phyloP scores from a whole-genome alignment of 2,888 invertebrate species.

The Cantharis rustica region DNA sequence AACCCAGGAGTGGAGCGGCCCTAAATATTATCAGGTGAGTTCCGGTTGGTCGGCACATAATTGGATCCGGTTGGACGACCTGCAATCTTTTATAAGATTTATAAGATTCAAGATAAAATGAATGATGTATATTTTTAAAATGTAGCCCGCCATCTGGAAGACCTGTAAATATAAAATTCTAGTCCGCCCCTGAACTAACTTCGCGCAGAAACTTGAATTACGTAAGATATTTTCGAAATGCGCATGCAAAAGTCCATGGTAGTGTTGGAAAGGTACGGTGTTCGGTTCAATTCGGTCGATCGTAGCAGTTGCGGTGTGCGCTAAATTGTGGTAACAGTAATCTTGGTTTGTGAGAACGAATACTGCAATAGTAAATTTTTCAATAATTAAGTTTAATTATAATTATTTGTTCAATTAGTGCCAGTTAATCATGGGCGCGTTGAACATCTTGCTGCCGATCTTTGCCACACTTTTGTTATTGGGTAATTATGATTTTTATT shows the following conservation, averaged over 20 bases:
- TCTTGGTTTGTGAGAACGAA: background rate
- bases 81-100: too few species aligned
- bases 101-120: too few species aligned
- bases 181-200: too few species aligned
- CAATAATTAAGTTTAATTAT: background rate
- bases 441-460: background rate
- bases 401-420: background rate
- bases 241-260: background rate
- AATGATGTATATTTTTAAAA: too few species aligned
- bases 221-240: background rate
- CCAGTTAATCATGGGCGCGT: background rate
- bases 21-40: too few species aligned
- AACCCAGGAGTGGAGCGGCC: too few species aligned
- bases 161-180: too few species aligned
- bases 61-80: too few species aligned
- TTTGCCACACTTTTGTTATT: background rate
- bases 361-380: background rate
- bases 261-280: background rate
- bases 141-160: too few species aligned
- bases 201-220: background rate
- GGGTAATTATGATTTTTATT: background rate
- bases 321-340: background rate
- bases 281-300: background rate
- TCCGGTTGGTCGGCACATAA: too few species aligned
- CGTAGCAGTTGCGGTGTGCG: background rate